Conservation (phyloP, 2,113 vertebrate genomes). For the Parus major region DNA sequence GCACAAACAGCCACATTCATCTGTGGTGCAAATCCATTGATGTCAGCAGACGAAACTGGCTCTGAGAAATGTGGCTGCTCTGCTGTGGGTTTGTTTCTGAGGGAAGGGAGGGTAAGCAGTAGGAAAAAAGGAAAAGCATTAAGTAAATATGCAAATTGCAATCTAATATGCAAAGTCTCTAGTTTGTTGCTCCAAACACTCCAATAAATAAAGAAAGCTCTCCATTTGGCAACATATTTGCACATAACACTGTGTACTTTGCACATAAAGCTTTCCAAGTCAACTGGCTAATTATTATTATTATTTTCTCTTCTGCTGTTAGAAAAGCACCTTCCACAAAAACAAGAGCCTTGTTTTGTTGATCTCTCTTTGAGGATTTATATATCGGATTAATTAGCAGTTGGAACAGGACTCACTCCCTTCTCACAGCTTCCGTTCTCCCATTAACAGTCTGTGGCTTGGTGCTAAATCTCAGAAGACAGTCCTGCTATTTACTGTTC, state of each 20-base stretch:
- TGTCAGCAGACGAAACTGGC: slow-evolving; percentile 4
- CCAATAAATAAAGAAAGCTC: slow-evolving; percentile 39
- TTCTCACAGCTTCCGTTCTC: neutral
- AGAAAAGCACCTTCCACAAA: slow-evolving; percentile 22
- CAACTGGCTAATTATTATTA: slow-evolving; percentile 49
- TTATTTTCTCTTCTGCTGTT: slow-evolving; percentile 33
- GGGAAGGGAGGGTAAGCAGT: neutral
- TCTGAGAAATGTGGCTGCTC: neutral
- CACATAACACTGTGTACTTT: neutral
- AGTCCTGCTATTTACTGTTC: slow-evolving; percentile 24
- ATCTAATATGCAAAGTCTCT: slow-evolving; percentile 36
- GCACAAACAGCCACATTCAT: slow-evolving; percentile 12
- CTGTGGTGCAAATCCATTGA: neutral
- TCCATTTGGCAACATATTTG: slow-evolving; percentile 7
- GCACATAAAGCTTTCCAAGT: slow-evolving; percentile 30
- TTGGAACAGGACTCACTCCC: neutral
- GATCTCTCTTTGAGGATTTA: slow-evolving; percentile 36
- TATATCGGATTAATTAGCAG: slow-evolving; percentile 34
- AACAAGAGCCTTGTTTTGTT: slow-evolving; percentile 17
- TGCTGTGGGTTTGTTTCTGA: neutral
- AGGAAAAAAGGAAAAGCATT: neutral
- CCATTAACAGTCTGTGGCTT: slow-evolving; percentile 55
- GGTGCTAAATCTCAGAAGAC: slow-evolving; percentile 25
- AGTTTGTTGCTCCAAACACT: slow-evolving; percentile 28
- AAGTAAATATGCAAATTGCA: slow-evolving; percentile 43